Evolutionary conservation across 1,140 invertebrate species (phyloP).

Genomic region (Dufourea novaeangliae): DNA sequence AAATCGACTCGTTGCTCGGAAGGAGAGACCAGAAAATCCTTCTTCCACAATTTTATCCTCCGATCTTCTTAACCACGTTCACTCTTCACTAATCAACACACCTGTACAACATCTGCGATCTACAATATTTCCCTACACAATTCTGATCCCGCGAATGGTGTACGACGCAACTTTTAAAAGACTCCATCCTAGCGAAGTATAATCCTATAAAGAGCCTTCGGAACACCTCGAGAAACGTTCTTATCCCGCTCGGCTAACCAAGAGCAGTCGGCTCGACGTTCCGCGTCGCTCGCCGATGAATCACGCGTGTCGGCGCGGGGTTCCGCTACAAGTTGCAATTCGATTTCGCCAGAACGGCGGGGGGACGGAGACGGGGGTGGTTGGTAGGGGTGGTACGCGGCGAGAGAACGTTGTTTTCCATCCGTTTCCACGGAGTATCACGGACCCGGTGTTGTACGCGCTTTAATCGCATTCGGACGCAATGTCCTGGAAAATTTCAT

Average conservation of each 20-base stretch:
- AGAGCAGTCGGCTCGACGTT: constrained; percentile 71
- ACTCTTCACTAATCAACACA: too few species aligned
- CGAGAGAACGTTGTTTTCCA: constrained; percentile 64
- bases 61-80: too few species aligned
- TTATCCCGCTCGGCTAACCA: constrained; percentile 58
- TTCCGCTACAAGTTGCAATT: constrained; percentile 76
- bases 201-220: background rate
- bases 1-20: constrained; percentile 2
- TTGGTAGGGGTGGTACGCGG: too few species aligned
- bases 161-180: too few species aligned
- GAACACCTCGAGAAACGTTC: background rate
- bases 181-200: too few species aligned
- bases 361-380: constrained; percentile 44
- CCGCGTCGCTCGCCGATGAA: constrained; percentile 69
- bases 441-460: constrained; percentile 72
- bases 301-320: constrained; percentile 61
- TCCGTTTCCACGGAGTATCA: constrained; percentile 71
- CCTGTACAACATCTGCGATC: too few species aligned
- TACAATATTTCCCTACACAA: too few species aligned
- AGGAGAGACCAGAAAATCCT: background rate
- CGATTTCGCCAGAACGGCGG: constrained; percentile 72
- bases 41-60: background rate
- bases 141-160: too few species aligned
- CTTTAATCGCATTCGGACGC: constrained; percentile 81
- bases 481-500: constrained; percentile 83